phyloP scores from a whole-genome alignment of 1,140 invertebrate genomes.

The Aphaenogaster rudis region DNA sequence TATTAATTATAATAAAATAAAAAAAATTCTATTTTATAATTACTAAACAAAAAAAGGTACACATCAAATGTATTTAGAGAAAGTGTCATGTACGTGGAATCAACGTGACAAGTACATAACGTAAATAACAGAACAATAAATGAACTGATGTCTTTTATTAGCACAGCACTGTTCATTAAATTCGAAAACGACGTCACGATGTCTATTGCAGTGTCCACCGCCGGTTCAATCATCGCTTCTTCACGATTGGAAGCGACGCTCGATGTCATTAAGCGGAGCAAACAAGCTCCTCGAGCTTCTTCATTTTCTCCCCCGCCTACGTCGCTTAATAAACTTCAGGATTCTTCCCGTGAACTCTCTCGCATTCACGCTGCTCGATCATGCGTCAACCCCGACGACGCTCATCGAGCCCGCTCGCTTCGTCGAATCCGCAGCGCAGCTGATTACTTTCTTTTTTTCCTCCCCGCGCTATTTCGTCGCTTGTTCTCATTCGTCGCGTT shows the following conservation, averaged over 20 bases:
- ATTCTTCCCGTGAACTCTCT: conserved; percentile 20
- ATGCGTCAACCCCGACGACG: conserved; percentile 15
- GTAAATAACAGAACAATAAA: background rate
- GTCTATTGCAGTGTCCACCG: conserved; percentile 6
- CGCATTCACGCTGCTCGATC: conserved; percentile 51
- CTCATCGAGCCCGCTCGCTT: background rate
- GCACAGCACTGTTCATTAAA: conserved; percentile 41
- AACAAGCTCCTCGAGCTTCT: conserved; percentile 50
- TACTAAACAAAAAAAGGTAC: background rate
- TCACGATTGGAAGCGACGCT: conserved; percentile 4
- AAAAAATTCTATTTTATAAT: background rate
- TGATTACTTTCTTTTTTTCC: conserved; percentile 44
- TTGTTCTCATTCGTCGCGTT: conserved; percentile 14
- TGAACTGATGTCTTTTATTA: conserved; percentile 14
- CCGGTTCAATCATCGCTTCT: conserved; percentile 29
- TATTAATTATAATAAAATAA: background rate
- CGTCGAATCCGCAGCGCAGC: background rate
- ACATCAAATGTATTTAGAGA: background rate
- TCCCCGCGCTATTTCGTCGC: background rate
- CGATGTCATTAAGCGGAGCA: conserved; percentile 52
- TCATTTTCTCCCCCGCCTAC: conserved; percentile 41
- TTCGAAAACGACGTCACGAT: conserved; percentile 3
- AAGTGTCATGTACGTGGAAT: background rate
- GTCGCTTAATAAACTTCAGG: conserved; percentile 50
- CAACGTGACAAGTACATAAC: background rate